phyloP scores from a whole-genome alignment of 2,888 invertebrate genomes.

The Hermaeophaga mercurialis region DNA sequence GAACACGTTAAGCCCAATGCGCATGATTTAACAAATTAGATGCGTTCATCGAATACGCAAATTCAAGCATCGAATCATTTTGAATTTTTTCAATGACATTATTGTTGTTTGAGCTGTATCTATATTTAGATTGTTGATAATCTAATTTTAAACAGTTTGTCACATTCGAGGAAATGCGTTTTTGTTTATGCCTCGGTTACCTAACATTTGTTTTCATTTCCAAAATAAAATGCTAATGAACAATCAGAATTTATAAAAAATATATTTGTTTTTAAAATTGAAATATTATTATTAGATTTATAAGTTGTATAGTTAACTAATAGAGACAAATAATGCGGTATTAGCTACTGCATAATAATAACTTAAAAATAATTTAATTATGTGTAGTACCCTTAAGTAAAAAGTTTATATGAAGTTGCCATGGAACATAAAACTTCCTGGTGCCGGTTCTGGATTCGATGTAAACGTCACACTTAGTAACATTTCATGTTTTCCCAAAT shows the following conservation, averaged over 20 bases:
- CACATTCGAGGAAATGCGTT: too few relatives aligned
- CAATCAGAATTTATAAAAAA: too few relatives aligned
- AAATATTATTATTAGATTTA: too few relatives aligned
- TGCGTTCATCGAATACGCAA: conserved; percentile 25
- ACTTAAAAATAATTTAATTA: too few relatives aligned
- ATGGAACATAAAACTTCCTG: conserved; percentile 10
- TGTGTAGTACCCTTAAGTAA: too few relatives aligned
- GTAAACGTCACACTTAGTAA: conserved; percentile 41
- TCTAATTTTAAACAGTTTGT: not conserved
- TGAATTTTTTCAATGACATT: conserved; percentile 18
- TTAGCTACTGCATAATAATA: too few relatives aligned
- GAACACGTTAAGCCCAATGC: conserved; percentile 10
- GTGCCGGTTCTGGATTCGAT: conserved; percentile 31
- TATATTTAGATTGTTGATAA: conserved; percentile 22
- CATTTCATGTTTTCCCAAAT: conserved; percentile 50
- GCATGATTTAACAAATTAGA: conserved; percentile 29
- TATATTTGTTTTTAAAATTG: too few relatives aligned
- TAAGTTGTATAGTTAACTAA: too few relatives aligned
- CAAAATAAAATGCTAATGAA: too few relatives aligned
- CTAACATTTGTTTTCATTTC: too few relatives aligned
- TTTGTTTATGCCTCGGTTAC: too few relatives aligned
- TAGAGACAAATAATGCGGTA: too few relatives aligned
- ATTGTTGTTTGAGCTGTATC: conserved; percentile 20
- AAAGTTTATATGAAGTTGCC: not conserved
- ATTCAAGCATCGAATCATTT: conserved; percentile 20